These are phyloP conservation scores for Cetoscarus ocellatus DNA, from an alignment of 2,797 vertebrate genomes.

Conservation along the genomic window DNA sequence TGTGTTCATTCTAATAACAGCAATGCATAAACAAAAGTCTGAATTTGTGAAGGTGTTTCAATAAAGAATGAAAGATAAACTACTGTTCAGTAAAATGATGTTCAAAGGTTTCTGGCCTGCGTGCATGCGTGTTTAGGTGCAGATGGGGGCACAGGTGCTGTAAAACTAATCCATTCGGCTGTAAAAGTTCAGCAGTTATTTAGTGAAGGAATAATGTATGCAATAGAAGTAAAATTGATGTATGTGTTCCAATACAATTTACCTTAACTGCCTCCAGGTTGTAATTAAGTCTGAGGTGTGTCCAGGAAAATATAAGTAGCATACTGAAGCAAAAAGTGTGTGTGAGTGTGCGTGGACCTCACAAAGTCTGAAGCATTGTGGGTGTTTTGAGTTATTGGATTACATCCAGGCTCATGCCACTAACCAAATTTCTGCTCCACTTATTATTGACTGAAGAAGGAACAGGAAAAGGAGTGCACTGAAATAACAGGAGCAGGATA, in stretches of 20 bases:
- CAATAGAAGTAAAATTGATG: conserved; percentile 33
- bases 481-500: conserved; percentile 42
- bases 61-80: too few species aligned
- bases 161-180: conserved; percentile 25
- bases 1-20: too few species aligned
- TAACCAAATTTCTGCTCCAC: conserved; percentile 72
- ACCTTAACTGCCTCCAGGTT: conserved; percentile 20
- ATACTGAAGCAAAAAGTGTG: conserved; percentile 5
- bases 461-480: conserved; percentile 36
- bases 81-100: too few species aligned
- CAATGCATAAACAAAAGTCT: too few species aligned
- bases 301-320: conserved; percentile 22
- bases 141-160: conserved; percentile 10
- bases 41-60: too few species aligned
- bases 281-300: conserved; percentile 21
- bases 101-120: too few species aligned
- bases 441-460: conserved; percentile 69
- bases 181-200: conserved; percentile 37
- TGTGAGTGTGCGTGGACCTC: conserved; percentile 19
- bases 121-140: neutral
- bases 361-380: conserved; percentile 55
- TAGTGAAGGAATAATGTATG: conserved; percentile 35
- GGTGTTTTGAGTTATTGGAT: conserved; percentile 68
- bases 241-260: conserved; percentile 33
- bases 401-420: conserved; percentile 64